Conservation (phyloP, 2,888 invertebrate species). For the Volucella inflata region DNA sequence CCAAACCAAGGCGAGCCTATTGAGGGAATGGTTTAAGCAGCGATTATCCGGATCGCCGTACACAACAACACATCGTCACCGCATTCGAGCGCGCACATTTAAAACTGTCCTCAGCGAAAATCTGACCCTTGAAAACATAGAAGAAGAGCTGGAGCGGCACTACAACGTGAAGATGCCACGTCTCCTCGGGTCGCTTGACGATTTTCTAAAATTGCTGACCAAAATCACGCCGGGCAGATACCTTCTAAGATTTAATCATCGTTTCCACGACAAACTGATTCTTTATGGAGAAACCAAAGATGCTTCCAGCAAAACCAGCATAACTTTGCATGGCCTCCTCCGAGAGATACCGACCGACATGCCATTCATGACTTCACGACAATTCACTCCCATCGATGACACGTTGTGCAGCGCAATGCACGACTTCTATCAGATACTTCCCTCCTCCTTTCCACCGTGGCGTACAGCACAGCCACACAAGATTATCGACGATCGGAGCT, state of each 20-base stretch:
- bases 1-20: slow-evolving; percentile 79
- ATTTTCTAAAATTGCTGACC: slow-evolving; percentile 78
- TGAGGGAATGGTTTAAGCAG: slow-evolving; percentile 80
- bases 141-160: slow-evolving; percentile 76
- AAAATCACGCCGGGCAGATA: slow-evolving; percentile 78
- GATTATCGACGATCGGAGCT: slow-evolving; percentile 48
- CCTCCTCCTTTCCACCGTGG: slow-evolving; percentile 78
- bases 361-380: slow-evolving; percentile 77
- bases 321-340: slow-evolving; percentile 77
- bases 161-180: slow-evolving; percentile 77
- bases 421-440: slow-evolving; percentile 77
- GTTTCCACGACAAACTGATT: slow-evolving; percentile 79
- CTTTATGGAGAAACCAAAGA: slow-evolving; percentile 77
- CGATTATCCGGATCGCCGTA: slow-evolving; percentile 60
- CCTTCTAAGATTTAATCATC: slow-evolving; percentile 79
- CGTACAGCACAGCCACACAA: background rate
- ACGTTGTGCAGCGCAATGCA: slow-evolving; percentile 79
- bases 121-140: slow-evolving; percentile 76
- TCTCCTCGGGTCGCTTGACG: slow-evolving; percentile 77
- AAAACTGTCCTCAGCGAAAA: slow-evolving; percentile 77
- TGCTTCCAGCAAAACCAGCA: slow-evolving; percentile 74
- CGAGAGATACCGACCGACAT: slow-evolving; percentile 76
- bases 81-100: slow-evolving; percentile 77
- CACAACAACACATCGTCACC: slow-evolving; percentile 71
- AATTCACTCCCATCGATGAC: slow-evolving; percentile 78